phyloP scores from a whole-genome alignment of 2,113 vertebrate species.

The Lagopus muta region DNA sequence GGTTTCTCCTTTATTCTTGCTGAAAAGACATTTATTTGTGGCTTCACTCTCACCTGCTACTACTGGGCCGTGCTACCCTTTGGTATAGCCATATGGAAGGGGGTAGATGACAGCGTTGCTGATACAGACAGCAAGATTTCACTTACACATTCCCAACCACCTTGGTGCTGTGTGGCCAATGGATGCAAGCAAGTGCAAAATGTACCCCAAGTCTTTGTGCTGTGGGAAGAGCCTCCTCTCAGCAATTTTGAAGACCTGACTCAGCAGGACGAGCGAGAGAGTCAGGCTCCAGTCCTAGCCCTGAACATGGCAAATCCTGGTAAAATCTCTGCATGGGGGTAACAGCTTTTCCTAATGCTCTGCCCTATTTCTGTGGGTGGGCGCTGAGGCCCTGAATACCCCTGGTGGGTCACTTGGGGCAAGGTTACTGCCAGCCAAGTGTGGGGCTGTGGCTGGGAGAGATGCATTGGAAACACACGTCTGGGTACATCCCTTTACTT shows the following conservation, averaged over 20 bases:
- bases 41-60: neutral
- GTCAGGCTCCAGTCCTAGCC: neutral
- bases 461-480: neutral
- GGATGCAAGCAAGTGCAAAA: rapidly evolving
- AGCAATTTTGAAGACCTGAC: neutral
- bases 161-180: neutral
- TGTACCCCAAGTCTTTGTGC: rapidly evolving
- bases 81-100: rapidly evolving
- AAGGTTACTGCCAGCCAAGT: neutral
- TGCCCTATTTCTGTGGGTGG: neutral
- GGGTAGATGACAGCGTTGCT: neutral
- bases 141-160: neutral
- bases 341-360: too few species aligned
- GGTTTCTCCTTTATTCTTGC: neutral
- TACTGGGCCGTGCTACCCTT: neutral
- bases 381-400: rapidly evolving
- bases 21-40: neutral
- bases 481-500: neutral
- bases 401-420: neutral
- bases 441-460: neutral
- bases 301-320: neutral
- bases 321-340: neutral
- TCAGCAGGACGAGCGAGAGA: neutral
- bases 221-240: neutral
- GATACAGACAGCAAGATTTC: neutral